A percentile compares a stretch with the other conserved stretches of the same genome.
phyloP scores from a whole-genome alignment of 53 echinoderm and acorn worm species.

The Holothuria scabra region DNA sequence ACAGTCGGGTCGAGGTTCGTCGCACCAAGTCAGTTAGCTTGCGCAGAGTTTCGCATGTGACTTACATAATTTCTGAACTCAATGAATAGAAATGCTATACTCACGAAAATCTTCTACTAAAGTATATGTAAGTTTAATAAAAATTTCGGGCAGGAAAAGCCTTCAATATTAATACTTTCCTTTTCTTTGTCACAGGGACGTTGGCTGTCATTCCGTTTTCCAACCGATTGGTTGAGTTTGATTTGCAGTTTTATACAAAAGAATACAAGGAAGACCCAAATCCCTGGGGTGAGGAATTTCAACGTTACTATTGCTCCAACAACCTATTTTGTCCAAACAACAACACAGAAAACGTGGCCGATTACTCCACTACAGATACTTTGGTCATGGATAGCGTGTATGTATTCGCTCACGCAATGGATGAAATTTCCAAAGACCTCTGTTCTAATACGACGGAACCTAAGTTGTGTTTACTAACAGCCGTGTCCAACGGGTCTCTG shows the following conservation, averaged over 20 bases:
- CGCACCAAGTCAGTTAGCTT: no score
- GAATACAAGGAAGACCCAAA: slow-evolving; percentile 54
- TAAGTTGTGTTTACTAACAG: slow-evolving; percentile 32
- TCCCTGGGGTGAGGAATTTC: slow-evolving; percentile 84
- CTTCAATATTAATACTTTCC: not conserved
- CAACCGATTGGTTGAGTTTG: slow-evolving; percentile 65
- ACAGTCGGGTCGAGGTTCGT: no score
- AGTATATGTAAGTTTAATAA: no score
- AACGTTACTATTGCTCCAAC: slow-evolving; percentile 59
- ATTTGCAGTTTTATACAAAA: slow-evolving; percentile 50
- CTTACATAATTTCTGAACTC: no score
- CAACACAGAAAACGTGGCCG: slow-evolving; percentile 25
- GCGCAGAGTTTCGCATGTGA: no score
- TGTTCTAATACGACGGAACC: slow-evolving; percentile 37
- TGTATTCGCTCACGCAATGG: slow-evolving; percentile 79
- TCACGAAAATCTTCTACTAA: no score
- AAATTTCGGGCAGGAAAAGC: no score
- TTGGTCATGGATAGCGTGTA: slow-evolving; percentile 90
- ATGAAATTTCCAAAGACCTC: slow-evolving; percentile 48
- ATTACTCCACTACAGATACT: slow-evolving; percentile 68
- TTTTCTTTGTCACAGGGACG: slow-evolving; percentile 63
- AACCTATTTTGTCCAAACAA: not conserved
- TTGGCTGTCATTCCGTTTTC: slow-evolving; percentile 82
- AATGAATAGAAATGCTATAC: no score
- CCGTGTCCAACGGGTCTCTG: slow-evolving; percentile 46